Evolutionary conservation across 2,888 invertebrate genomes (phyloP), one percentile per base, ranked within the genome.

Genomic region (Caenorhabditis virilis): DNA sequence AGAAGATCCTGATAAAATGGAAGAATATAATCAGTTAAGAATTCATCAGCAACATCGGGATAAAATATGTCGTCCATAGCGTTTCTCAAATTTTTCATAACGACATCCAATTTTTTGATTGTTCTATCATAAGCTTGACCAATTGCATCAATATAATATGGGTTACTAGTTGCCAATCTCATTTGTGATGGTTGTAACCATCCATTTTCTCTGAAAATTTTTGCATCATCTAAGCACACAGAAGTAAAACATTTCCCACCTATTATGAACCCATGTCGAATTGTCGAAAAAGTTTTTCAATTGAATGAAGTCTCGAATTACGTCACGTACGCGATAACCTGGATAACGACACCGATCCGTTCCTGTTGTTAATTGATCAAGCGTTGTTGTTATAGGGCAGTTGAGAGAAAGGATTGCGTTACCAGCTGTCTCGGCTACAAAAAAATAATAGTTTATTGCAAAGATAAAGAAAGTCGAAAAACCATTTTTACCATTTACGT

Each of bases 241-340:
- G 26, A 7, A 4, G 16, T 4, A 45, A 7, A 30, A 20, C 7
- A 33, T 22, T 9, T 30, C 15, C 26, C 42, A 66, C 66, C 70
- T 51, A 45, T 72, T 74, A 53, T 76, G 76, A 41, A 76, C 63
- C 70, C 69, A 76, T 5, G 68, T 67, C 6, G 70, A 66, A 23
- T 72, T 72, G 26, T 76, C 72, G 38, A 66, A 70, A 56, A 68
- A 70, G 9, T 45, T 48, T 45, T 69, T 64, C n/a, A 72, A 43
- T 49, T 66, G 58, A 3, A 56, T 54, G 48, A 69, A 68, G 7
- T 59, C 56, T 15, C 69, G 58, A 41, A 76, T 70, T 9, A 65
- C 51, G 46, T 72, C 63, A 0, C 76, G 54, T 1, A 62, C 72
- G 26, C 61, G 39, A 60, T 76, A 74, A 56, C 76, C 76, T 35